Evolutionary conservation across 2,113 vertebrate species (phyloP).

Genomic region (Catharus minimus): DNA sequence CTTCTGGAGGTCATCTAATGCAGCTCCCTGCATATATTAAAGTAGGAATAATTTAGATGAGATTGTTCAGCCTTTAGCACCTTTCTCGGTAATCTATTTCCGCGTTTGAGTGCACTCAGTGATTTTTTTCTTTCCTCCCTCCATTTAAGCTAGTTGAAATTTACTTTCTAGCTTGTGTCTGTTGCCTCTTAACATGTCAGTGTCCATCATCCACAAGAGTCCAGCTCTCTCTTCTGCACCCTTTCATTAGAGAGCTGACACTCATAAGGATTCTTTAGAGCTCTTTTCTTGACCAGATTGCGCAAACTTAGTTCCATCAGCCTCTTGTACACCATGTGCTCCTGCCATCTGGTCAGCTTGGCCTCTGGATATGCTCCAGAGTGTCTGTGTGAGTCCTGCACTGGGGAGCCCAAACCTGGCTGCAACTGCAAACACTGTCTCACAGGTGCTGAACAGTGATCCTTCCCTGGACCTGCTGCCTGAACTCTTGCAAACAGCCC

Average conservation of each 20-base stretch:
- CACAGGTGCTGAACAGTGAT: neutral
- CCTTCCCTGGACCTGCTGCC: neutral
- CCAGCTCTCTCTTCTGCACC: neutral
- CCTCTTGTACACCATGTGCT: neutral
- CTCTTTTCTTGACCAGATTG: neutral
- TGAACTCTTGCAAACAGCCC: neutral
- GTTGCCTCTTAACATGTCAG: neutral
- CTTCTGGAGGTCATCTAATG: neutral
- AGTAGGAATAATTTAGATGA: neutral
- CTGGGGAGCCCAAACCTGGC: accelerated
- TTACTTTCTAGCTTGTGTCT: neutral
- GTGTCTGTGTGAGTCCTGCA: neutral
- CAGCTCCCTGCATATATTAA: neutral
- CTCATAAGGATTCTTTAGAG: neutral
- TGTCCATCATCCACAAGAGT: neutral
- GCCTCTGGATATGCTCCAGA: neutral
- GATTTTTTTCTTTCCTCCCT: neutral
- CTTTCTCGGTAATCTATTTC: neutral
- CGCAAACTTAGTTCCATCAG: neutral
- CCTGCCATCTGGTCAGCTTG: neutral
- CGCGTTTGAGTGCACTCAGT: neutral
- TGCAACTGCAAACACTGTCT: accelerated
- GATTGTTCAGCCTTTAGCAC: neutral
- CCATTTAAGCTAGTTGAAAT: neutral
- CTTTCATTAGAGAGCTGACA: neutral